Evolutionary conservation across 2,113 vertebrate species (phyloP), one percentile per base, ranked within the genome.

Genomic region (Lepus timidus): DNA sequence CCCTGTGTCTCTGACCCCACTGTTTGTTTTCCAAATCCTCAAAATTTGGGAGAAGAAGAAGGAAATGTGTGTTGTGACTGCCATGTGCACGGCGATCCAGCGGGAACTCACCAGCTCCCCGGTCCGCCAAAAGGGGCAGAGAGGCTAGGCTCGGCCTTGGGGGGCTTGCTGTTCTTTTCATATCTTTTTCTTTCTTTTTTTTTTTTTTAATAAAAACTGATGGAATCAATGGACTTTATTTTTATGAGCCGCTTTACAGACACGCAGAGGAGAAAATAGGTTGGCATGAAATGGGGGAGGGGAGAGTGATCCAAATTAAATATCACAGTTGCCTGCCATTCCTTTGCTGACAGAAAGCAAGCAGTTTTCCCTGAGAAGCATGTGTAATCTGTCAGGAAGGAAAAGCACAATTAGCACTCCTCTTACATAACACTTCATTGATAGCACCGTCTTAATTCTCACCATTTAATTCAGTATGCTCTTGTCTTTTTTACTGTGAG

Each of bases 331-430:
- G 92, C 33, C 80, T 91, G 52, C 36, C 80, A 49, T 86, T 93
- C 82, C 84, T 76, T 83, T 84, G 33, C 17, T 93, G 87, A 88
- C 79, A 67, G 67, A 91, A 95, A 76, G 27, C n/a, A 89, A 39
- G 71, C 51, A 1, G 1, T 71, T 93, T 76, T 76, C 36, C 67
- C 82, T 65, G 67, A 90, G 58, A 90, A 95, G 29, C 39, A 29
- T 73, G 84, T 93, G 92, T 94, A 55, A 61, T 33, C 29, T 61
- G 82, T 95, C 94, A 88, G 55, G 68, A 94, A 73, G 27, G n/a
- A 73, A 73, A 84, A 55, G 55, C 85, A 93, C 33, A 87, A 78
- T 81, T 89, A 91, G 68, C 55, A 55, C 22, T 52, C 75, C 81
- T 65, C 58, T 78, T 84, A 78, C 39, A 11, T 88, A 19, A 90